Conservation (phyloP, 2,888 invertebrate genomes). For the Pristionchus fissidentatus region DNA sequence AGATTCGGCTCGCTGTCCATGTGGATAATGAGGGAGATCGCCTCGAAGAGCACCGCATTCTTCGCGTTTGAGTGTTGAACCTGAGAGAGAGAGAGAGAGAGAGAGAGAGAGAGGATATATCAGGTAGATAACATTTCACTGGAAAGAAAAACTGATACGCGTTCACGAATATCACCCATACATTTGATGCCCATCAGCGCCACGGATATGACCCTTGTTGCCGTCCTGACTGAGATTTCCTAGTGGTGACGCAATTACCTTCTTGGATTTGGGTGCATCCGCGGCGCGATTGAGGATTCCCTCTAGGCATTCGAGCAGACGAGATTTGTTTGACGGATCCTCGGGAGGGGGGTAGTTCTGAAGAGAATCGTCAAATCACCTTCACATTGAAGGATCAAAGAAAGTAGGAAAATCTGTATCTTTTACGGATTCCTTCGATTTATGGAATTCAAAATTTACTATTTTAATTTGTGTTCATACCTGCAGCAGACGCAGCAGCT, state of each 20-base stretch:
- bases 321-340: constrained; percentile 94
- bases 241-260: constrained; percentile 77
- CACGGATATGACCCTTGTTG: too few species aligned
- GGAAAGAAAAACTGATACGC: too few species aligned
- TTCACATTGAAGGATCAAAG: too few species aligned
- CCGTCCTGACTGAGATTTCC: too few species aligned
- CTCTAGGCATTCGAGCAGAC: constrained; percentile 94
- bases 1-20: constrained; percentile 85
- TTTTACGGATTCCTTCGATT: too few species aligned
- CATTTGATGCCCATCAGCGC: too few species aligned
- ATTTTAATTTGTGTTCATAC: background rate
- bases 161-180: too few species aligned
- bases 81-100: too few species aligned
- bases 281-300: constrained; percentile 82
- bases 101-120: too few species aligned
- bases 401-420: too few species aligned
- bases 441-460: background rate
- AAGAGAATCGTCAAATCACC: too few species aligned
- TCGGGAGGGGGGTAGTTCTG: constrained; percentile 99
- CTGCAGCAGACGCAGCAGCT: constrained; percentile 86
- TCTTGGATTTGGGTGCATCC: constrained; percentile 99
- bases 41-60: constrained; percentile 99
- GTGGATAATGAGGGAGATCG: constrained; percentile 98
- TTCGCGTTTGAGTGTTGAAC: constrained; percentile 99
- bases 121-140: too few species aligned